Conservation (phyloP, 2,888 invertebrate genomes). For the Megaustenia siamemsis region DNA sequence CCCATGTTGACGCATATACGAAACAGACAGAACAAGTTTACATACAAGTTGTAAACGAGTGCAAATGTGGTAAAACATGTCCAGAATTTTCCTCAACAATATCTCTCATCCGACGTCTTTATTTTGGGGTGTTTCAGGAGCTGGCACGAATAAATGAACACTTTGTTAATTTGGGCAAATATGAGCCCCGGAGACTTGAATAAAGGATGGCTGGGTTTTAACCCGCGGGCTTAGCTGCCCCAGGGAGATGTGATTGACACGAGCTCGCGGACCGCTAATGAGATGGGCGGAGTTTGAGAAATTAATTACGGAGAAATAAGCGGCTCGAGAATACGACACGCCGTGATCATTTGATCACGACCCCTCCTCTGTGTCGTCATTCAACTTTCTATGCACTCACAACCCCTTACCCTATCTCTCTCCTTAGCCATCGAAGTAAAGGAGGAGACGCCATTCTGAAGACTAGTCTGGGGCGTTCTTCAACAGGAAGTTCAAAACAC, state of each 20-base stretch:
- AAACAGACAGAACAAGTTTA: too few species aligned
- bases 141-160: constrained; percentile 17
- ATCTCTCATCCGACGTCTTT: neutral
- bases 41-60: too few species aligned
- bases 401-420: neutral
- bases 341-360: constrained; percentile 5
- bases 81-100: neutral
- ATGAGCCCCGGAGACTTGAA: constrained; percentile 18
- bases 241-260: constrained; percentile 50
- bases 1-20: too few species aligned
- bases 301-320: constrained; percentile 53
- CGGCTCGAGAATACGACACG: constrained; percentile 34
- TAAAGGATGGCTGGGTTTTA: constrained; percentile 40
- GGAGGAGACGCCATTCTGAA: too few species aligned
- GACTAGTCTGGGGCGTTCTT: too few species aligned
- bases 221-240: constrained; percentile 38
- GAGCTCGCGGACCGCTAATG: constrained; percentile 43
- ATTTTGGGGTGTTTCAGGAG: constrained; percentile 1
- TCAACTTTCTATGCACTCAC: neutral
- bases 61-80: too few species aligned
- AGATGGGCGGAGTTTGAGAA: constrained; percentile 46
- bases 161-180: constrained; percentile 39
- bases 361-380: neutral
- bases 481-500: too few species aligned
- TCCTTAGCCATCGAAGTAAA: too few species aligned